Conservation (phyloP, 92 coral and sea anemone species). For the Micromussa lordhowensis region DNA sequence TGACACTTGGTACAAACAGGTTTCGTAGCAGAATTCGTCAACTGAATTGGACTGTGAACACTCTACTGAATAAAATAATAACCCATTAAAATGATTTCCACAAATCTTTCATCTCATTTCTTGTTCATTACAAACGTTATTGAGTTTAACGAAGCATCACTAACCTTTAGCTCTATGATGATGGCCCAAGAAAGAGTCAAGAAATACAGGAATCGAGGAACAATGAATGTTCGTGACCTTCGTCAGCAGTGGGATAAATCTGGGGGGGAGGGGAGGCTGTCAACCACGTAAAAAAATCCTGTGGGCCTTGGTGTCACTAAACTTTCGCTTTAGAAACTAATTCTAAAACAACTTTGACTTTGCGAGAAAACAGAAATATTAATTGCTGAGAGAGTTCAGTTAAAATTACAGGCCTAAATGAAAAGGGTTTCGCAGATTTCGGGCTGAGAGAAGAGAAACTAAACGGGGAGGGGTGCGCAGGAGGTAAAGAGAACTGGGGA, state of each 20-base stretch:
- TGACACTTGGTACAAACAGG: too few species aligned
- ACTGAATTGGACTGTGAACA: not conserved
- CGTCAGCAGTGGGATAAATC: too few species aligned
- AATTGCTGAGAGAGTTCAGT: not conserved
- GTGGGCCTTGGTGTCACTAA: too few species aligned
- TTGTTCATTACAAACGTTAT: not conserved
- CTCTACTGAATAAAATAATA: not conserved
- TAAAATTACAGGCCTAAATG: not conserved
- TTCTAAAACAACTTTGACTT: too few species aligned
- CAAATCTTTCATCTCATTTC: not conserved
- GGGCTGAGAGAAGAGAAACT: not conserved
- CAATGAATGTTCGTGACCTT: not conserved
- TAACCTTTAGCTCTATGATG: not conserved
- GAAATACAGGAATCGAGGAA: too few species aligned
- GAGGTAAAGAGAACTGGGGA: constrained; percentile 1
- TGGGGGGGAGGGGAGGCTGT: too few species aligned
- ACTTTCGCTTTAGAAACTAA: too few species aligned
- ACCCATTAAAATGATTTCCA: not conserved
- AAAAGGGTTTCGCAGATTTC: too few species aligned
- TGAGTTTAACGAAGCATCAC: not conserved
- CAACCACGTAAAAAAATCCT: too few species aligned
- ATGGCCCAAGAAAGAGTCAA: not conserved
- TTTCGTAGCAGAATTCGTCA: too few species aligned
- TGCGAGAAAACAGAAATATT: too few species aligned
- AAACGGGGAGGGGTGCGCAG: not conserved